Evolutionary conservation across 2,888 invertebrate species (phyloP).

Genomic region (Volucella inflata): DNA sequence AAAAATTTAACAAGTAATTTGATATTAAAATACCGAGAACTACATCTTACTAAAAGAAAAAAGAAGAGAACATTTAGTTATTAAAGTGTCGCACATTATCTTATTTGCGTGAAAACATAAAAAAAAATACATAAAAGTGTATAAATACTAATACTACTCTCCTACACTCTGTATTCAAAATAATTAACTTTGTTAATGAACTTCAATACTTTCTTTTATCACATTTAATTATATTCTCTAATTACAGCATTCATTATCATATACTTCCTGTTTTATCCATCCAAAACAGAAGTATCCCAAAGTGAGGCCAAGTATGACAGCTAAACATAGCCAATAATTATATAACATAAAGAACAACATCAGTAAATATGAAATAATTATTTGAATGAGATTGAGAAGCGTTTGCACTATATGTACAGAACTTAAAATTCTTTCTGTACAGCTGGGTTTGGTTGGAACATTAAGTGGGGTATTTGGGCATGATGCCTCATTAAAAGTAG

Average conservation of each 20-base stretch:
- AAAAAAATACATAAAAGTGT: not conserved
- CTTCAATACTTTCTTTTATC: not conserved
- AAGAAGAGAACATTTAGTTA: not conserved
- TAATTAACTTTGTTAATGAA: not conserved
- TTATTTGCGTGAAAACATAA: slow-evolving; percentile 27
- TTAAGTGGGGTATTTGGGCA: slow-evolving; percentile 78
- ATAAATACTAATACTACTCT: no score
- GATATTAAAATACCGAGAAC: slow-evolving; percentile 4
- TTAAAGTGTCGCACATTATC: not conserved
- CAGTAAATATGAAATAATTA: slow-evolving; percentile 81
- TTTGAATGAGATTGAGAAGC: slow-evolving; percentile 80
- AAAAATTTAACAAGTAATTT: slow-evolving; percentile 33
- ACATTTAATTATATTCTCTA: not conserved
- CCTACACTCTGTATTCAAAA: not conserved
- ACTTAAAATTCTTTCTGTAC: slow-evolving; percentile 78
- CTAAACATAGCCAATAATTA: slow-evolving; percentile 83
- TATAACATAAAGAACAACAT: slow-evolving; percentile 83
- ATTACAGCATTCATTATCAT: slow-evolving; percentile 78
- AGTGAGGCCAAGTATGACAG: slow-evolving; percentile 81
- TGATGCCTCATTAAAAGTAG: slow-evolving; percentile 57
- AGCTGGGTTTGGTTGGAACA: slow-evolving; percentile 69
- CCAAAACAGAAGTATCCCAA: slow-evolving; percentile 83
- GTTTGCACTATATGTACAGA: slow-evolving; percentile 80
- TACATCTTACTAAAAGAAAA: slow-evolving; percentile 9
- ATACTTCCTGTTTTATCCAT: slow-evolving; percentile 80